Evolutionary conservation across 2,113 vertebrate species (phyloP).

Genomic region (Entelurus aequoreus): DNA sequence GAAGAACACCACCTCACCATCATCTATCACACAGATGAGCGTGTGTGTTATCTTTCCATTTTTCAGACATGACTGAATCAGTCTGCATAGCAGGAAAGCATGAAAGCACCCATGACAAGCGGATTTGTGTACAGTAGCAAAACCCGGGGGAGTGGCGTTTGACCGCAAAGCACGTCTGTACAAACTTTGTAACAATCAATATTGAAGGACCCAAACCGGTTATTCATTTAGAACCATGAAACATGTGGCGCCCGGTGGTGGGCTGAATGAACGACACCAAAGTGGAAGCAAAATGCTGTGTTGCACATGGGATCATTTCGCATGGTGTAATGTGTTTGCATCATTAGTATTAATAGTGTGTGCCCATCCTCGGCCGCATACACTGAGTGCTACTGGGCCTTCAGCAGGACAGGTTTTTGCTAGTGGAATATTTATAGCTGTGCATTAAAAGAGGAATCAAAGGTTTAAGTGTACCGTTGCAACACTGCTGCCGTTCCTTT

Average conservation of each 20-base stretch:
- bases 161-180: constrained; percentile 44
- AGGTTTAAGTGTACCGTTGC: constrained; percentile 70
- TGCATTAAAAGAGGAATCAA: constrained; percentile 75
- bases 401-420: constrained; percentile 67
- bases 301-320: constrained; percentile 47
- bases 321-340: constrained; percentile 40
- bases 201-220: constrained; percentile 56
- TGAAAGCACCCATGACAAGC: constrained; percentile 47
- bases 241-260: constrained; percentile 31
- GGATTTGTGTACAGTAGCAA: constrained; percentile 61
- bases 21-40: constrained; percentile 31
- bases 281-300: constrained; percentile 38
- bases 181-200: constrained; percentile 63
- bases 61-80: constrained; percentile 12
- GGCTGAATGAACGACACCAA: constrained; percentile 28
- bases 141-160: constrained; percentile 44
- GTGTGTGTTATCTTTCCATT: constrained; percentile 9
- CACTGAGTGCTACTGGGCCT: constrained; percentile 51
- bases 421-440: constrained; percentile 75
- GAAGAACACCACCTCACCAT: constrained; percentile 9
- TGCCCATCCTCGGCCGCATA: constrained; percentile 49
- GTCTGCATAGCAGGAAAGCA: constrained; percentile 8
- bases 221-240: constrained; percentile 60
- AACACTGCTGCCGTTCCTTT: constrained; percentile 65
- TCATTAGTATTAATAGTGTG: constrained; percentile 65